Evolutionary conservation across 2,113 vertebrate genomes (phyloP), one percentile per base, ranked within the genome.

Genomic region (Pelecanoides urinatrix): DNA sequence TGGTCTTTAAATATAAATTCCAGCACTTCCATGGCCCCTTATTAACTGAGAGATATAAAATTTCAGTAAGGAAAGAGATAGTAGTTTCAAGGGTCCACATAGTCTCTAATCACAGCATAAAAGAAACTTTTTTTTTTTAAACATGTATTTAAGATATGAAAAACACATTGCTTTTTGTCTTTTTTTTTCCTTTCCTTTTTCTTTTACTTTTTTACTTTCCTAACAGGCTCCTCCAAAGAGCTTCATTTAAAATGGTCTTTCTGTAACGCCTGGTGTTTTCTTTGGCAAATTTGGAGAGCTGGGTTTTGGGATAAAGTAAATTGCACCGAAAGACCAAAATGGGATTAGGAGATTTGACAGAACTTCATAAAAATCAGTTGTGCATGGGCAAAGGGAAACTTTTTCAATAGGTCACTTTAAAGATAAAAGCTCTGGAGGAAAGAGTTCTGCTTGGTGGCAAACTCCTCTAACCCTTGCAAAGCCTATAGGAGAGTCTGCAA

Each of bases 271-370:
- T 8, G 1, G 17, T 91, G 65, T 88, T 97, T 96, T 96, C 81
- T 94, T 96, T 95, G 93, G 91, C 93, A 95, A 82, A 81, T 85
- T 70, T 67, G 71, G 70, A 95, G 61, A 94, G 13, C 42, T 67
- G n/a, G 36, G 21, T 88, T 95, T 94, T 40, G 72, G 55, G 61
- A 87, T 77, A 82, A 75, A 96, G 49, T 78, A 78, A 91, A 94
- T 88, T 90, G 74, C 56, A 75, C 50, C 52, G 45, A 73, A 95
- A 80, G 38, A 88, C 8, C 27, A 95, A 87, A 95, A 91, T 1
- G 0, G 70, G 80, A 96, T 92, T 83, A 95, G 58, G 59, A 90
- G 61, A 86, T 92, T 91, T 88, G 44, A 96, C 67, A 86, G 71
- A 38, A 86, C 36, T 96, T 91, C 53, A 76, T 88, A 68, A 81